Percentiles rank a stretch among this genome's conserved stretches.
phyloP scores from a whole-genome alignment of 2,113 vertebrate species.

The Myrmecophaga tridactyla region DNA sequence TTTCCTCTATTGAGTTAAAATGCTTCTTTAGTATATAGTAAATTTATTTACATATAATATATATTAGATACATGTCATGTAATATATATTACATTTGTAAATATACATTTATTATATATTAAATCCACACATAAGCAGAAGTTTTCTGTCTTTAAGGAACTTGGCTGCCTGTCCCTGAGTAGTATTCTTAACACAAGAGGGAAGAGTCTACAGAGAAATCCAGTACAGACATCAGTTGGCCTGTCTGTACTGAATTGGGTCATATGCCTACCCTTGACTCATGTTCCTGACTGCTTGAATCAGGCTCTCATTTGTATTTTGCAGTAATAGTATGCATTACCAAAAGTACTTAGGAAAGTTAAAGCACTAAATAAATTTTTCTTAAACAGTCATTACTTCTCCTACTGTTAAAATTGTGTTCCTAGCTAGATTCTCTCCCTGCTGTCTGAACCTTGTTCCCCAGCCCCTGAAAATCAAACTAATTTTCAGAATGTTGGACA shows the following conservation, averaged over 20 bases:
- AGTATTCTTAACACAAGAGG: neutral
- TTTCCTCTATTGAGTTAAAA: neutral
- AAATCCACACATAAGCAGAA: neutral
- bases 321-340: accelerated
- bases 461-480: neutral
- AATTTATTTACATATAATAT: neutral
- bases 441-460: neutral
- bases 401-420: too few relatives aligned
- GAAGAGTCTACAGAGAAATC: neutral
- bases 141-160: neutral
- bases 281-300: neutral
- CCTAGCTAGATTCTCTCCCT: neutral
- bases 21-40: neutral
- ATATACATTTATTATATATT: neutral
- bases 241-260: neutral
- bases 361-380: neutral
- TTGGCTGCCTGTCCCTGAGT: neutral
- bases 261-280: neutral
- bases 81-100: neutral
- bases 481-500: neutral
- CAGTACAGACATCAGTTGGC: accelerated
- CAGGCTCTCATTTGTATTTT: accelerated
- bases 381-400: neutral
- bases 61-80: neutral
- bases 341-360: neutral